Percentiles rank a stretch among this genome's conserved stretches.
These are phyloP conservation scores for Apodemia mormo DNA, from an alignment of 2,888 invertebrate genomes.

Conservation along the genomic window DNA sequence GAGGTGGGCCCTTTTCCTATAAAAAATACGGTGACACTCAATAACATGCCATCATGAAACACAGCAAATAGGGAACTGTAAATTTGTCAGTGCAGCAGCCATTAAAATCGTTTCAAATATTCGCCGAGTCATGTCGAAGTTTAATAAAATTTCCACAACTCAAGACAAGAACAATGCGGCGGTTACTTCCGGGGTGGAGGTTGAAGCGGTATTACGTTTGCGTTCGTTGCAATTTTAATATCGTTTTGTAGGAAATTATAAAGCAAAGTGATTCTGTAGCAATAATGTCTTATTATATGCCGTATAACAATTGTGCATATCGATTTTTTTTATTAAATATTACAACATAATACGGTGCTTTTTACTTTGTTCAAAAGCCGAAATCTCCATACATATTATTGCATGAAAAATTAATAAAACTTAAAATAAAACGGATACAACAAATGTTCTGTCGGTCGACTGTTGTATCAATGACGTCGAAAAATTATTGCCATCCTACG, in stretches of 20 bases:
- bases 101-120: not conserved
- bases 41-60: not conserved
- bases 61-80: not conserved
- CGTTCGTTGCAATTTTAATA: not conserved
- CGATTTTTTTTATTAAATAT: too few species aligned
- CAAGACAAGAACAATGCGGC: slow-evolving; percentile 14
- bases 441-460: too few species aligned
- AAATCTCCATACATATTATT: too few species aligned
- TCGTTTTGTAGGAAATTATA: slow-evolving; percentile 1
- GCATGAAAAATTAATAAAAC: too few species aligned
- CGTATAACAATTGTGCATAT: too few species aligned
- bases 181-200: not conserved
- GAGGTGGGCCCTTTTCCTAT: too few species aligned
- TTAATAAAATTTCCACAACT: slow-evolving; percentile 10
- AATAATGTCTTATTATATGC: not conserved
- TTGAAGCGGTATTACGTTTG: slow-evolving; percentile 8
- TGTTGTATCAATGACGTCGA: too few species aligned
- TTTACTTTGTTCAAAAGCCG: too few species aligned
- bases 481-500: too few species aligned
- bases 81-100: slow-evolving; percentile 3
- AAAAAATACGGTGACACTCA: too few species aligned
- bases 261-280: slow-evolving; percentile 1
- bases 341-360: too few species aligned
- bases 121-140: slow-evolving; percentile 1
- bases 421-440: too few species aligned